Conservation (phyloP, 2,113 vertebrate genomes). For the Chelonoidis abingdonii region DNA sequence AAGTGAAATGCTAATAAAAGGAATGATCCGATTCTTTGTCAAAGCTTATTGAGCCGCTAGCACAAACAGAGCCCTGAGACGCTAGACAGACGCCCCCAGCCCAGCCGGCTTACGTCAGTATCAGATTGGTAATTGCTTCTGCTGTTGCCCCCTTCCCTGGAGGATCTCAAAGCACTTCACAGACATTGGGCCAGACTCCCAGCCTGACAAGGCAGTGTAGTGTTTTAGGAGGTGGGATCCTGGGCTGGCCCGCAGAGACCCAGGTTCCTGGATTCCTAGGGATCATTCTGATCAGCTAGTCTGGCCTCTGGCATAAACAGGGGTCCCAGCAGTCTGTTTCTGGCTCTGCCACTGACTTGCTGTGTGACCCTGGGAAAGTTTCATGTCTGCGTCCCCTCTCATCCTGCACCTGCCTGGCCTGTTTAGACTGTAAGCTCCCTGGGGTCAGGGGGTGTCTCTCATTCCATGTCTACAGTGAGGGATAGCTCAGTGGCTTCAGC, state of each 20-base stretch:
- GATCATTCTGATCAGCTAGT: neutral
- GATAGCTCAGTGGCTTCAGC: too few relatives aligned
- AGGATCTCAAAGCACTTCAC: neutral
- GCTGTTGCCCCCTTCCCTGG: neutral
- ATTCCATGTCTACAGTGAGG: neutral
- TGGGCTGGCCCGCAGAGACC: neutral
- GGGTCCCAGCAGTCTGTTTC: neutral
- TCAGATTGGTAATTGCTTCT: neutral
- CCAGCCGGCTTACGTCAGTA: neutral
- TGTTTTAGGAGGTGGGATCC: neutral
- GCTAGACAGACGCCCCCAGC: neutral
- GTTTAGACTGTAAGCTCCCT: neutral
- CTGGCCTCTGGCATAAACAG: neutral
- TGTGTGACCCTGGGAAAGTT: neutral
- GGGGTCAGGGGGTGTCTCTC: rapidly evolving
- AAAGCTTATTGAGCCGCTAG: neutral
- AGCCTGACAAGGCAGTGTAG: neutral
- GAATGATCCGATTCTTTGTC: neutral
- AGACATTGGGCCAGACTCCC: neutral
- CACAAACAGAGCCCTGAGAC: neutral
- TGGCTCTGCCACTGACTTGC: neutral
- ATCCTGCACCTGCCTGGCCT: neutral
- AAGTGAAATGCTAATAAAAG: neutral
- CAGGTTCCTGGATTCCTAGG: neutral
- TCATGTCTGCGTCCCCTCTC: neutral